A percentile compares a stretch with the other conserved stretches of the same genome.
Evolutionary conservation across 2,888 invertebrate species (phyloP).

Genomic region (Erebia ligea): DNA sequence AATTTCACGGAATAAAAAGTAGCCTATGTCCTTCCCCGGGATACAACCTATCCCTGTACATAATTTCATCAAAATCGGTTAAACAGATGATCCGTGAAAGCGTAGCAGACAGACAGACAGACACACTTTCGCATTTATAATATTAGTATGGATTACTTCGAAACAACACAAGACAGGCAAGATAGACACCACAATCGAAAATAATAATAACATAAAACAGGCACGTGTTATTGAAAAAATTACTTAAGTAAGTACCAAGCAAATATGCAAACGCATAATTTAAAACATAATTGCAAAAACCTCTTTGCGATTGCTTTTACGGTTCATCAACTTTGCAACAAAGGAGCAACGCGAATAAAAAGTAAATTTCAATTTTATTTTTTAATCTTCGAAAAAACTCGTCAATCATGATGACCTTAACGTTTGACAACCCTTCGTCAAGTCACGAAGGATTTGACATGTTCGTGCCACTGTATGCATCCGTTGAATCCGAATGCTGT

Average conservation of each 20-base stretch:
- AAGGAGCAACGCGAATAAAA: constrained; percentile 15
- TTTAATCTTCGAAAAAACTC: constrained; percentile 27
- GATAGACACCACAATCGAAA: background rate
- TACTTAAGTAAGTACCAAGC: background rate
- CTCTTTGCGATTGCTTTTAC: constrained; percentile 22
- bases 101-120: too few relatives aligned
- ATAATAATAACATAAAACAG: background rate
- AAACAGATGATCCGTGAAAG: too few relatives aligned
- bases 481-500: constrained; percentile 43
- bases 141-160: too few relatives aligned
- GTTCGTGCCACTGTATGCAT: constrained; percentile 52
- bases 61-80: too few relatives aligned
- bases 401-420: constrained; percentile 41
- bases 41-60: too few relatives aligned
- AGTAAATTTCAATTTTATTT: constrained; percentile 24
- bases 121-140: too few relatives aligned
- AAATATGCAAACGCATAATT: constrained; percentile 7
- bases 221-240: background rate
- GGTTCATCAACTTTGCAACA: constrained; percentile 17
- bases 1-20: too few relatives aligned
- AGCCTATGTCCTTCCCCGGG: too few relatives aligned
- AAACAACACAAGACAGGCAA: too few relatives aligned
- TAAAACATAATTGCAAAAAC: constrained; percentile 26
- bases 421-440: constrained; percentile 44
- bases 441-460: constrained; percentile 59